phyloP scores from a whole-genome alignment of 2,888 invertebrate genomes.

The Nysson spinosus region DNA sequence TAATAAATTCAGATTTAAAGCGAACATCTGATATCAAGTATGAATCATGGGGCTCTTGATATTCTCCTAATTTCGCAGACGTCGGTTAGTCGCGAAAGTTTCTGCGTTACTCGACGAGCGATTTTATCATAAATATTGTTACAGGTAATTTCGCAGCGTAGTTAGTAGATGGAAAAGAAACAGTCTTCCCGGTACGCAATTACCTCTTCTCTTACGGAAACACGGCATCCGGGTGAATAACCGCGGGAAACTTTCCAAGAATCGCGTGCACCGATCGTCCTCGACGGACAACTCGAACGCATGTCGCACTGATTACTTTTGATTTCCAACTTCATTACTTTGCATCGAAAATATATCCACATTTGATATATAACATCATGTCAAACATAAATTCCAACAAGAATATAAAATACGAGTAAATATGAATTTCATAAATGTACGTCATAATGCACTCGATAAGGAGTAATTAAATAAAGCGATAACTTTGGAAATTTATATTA shows the following conservation, averaged over 20 bases:
- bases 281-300: conserved; percentile 21
- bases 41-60: conserved; percentile 19
- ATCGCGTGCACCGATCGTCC: conserved; percentile 40
- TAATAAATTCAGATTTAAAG: no score
- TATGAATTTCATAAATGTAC: no score
- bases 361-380: no score
- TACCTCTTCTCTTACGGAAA: conserved; percentile 40
- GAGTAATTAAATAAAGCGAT: no score
- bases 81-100: conserved; percentile 36
- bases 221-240: conserved; percentile 31
- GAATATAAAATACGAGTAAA: no score
- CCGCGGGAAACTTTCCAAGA: conserved; percentile 33
- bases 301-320: conserved; percentile 23
- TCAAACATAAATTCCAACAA: no score
- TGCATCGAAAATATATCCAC: no score
- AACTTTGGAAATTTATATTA: no score
- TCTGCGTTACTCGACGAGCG: conserved; percentile 13
- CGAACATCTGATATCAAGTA: no score
- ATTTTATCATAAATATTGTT: conserved; percentile 54
- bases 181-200: conserved; percentile 49
- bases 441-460: no score
- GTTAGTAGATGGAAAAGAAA: conserved; percentile 33
- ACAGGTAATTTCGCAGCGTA: conserved; percentile 33
- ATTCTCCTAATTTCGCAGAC: conserved; percentile 5
- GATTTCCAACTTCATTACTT: conserved; percentile 30